phyloP scores from a whole-genome alignment of 2,113 vertebrate genomes.

The Coryphaenoides rupestris region DNA sequence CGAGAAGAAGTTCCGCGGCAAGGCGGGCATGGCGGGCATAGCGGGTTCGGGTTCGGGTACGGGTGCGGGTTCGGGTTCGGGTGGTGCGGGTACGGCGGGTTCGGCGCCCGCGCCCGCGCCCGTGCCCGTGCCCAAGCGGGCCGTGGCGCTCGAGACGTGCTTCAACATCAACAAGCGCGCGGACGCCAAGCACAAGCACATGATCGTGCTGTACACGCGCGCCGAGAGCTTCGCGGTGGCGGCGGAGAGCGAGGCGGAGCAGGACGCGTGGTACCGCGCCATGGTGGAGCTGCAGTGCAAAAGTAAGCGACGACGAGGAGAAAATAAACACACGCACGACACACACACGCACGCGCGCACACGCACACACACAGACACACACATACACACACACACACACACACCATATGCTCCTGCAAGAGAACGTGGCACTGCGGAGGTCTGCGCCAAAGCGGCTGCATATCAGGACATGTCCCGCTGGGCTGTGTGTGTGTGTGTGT shows the following conservation, averaged over 20 bases:
- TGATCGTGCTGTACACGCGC: conserved; percentile 77
- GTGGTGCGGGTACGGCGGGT: no score
- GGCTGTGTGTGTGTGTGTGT: neutral
- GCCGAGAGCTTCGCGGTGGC: conserved; percentile 77
- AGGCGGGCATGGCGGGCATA: no score
- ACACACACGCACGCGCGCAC: neutral
- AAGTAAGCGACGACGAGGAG: conserved; percentile 72
- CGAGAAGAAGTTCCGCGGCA: conserved; percentile 80
- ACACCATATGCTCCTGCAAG: conserved; percentile 13
- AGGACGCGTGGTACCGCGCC: conserved; percentile 77
- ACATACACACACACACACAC: conserved; percentile 4
- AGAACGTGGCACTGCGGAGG: conserved; percentile 53
- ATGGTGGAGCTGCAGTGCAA: conserved; percentile 76
- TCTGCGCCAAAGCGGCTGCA: conserved; percentile 26
- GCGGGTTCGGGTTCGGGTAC: no score
- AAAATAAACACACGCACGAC: neutral
- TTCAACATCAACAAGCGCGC: conserved; percentile 81
- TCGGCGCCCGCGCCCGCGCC: no score
- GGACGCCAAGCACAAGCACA: conserved; percentile 76
- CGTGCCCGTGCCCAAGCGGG: conserved; percentile 66
- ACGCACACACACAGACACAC: neutral
- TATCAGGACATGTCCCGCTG: conserved; percentile 12
- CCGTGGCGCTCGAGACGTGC: conserved; percentile 69
- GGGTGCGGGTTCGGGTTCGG: no score
- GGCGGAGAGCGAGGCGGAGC: conserved; percentile 74